These are phyloP conservation scores for Poeciliopsis presidionis DNA, from an alignment of 2,797 vertebrate species.

Conservation along the genomic window DNA sequence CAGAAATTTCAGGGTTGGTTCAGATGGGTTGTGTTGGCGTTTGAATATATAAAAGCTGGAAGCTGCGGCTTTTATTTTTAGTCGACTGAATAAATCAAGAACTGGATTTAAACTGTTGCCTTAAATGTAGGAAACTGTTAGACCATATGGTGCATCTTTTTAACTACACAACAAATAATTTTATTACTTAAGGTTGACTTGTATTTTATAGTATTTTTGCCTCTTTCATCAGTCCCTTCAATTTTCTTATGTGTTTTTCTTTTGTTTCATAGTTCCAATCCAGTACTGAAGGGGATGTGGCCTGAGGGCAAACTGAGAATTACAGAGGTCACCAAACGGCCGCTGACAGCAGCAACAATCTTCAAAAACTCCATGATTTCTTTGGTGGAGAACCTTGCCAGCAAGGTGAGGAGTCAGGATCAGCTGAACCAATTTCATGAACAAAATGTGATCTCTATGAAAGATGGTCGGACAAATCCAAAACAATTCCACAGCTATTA, in stretches of 20 bases:
- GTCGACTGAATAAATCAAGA: not conserved
- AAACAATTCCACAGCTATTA: not conserved
- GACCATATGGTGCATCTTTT: not conserved
- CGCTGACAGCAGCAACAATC: conserved; percentile 92
- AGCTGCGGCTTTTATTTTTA: not conserved
- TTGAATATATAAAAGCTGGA: not conserved
- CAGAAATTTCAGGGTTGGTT: not conserved
- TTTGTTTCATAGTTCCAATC: conserved; percentile 84
- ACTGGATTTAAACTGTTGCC: not conserved
- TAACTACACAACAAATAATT: not conserved
- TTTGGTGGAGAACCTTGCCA: conserved; percentile 94
- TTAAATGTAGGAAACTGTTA: not conserved
- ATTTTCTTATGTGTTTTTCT: not conserved
- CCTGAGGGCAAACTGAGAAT: conserved; percentile 98
- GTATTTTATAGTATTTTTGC: not conserved
- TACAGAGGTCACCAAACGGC: conserved; percentile 97
- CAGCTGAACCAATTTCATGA: not conserved
- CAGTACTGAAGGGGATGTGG: conserved; percentile 96
- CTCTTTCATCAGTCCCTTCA: not conserved
- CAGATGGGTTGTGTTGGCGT: not conserved
- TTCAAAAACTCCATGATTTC: conserved; percentile 99
- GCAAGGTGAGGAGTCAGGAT: conserved; percentile 84
- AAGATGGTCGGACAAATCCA: not conserved
- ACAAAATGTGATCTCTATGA: not conserved
- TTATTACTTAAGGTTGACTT: not conserved